Evolutionary conservation across 2,888 invertebrate genomes (phyloP), one percentile per base, ranked within the genome.

Genomic region (Phengaris alcon): DNA sequence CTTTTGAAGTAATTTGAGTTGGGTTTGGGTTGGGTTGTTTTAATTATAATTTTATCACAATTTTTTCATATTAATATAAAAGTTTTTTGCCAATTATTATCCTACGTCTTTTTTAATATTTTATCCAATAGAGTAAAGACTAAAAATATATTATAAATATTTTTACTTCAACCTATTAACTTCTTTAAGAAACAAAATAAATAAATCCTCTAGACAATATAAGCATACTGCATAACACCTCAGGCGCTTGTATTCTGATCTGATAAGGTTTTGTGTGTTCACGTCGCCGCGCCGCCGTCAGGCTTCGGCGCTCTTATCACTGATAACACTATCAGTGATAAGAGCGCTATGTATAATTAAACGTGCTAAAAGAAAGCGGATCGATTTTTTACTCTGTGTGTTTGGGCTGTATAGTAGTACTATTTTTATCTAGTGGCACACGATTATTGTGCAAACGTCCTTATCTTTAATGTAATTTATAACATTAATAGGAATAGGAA

Each of bases 281-380:
- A 22, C 59, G 59, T 59, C 59, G 59, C 59, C 15, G 55, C 59
- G 59, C 22, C 59, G 59, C 59, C 15, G 55, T 57, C 55, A 48
- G 8, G 48, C 48, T 35, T 2, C 35, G 35, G 54, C n/a, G 13
- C 8, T 15, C 15, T 57, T 57, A 15, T 57, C 57, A 57, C 57
- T 22, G 59, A 59, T 59, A 59, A 59, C 59, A 22, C 22, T 59
- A 59, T 59, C 59, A 59, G 3, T 59, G 59, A 59, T 59, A 59
- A 22, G 22, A 22, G 59, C 15, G 15, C 59, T 59, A 59, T 59
- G 15, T 59, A 9, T 59, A 22, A 59, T 59, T 22, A 59, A 59
- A 59, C 59, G 59, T 22, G 59, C 22, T 59, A 59, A 48, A 59
- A 22, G 10, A 59, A 15, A 22, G 59, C 59, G 59, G 59, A 59